Base-by-base conservation (phyloP, 2,797 vertebrate genomes). In the Tragopan temminckii region DNA sequence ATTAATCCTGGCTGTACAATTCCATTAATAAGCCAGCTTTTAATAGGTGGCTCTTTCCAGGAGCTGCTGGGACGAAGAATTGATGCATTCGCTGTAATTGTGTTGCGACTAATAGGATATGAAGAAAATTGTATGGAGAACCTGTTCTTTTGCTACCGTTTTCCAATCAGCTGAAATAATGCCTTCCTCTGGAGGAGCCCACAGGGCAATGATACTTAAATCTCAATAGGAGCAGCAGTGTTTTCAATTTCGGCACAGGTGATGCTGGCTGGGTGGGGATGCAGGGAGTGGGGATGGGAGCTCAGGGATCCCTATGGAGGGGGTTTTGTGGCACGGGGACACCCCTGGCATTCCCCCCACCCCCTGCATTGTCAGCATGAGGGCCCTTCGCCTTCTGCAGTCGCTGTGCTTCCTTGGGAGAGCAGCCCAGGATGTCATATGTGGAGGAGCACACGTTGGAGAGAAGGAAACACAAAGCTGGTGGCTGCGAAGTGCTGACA, bases 1-100 rank as follows among this genome's bases (percentile, higher is more conserved):
- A 98, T 98, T 98, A 98, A 98, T 98, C 97, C 97, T 97, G 96
- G 95, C 94, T 97, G 96, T 98, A 97, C 97, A 95, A 98, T 98
- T 98, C 97, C 97, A 97, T 98, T 98, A 98, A 98, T 98, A 98
- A 98, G 93, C 74, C 93, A 63, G 93, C 94, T 97, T 98, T 97
- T 97, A 98, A 98, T 98, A 98, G 97, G 98, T 90, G 95, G 92
- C 95, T 96, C 95, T 94, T 95, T 97, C 96, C 90, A 84, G 88
- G 96, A 95, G 97, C 96, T 92, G 97, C 96, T 93, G 96, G 97
- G 95, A 94, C 90, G 90, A 91, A 96, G 96, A 98, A 97, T 97
- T 97, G 97, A 98, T 98, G 97, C 88, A 97, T 98, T 97, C 96
- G 80, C 95, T 95, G 93, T 97, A 97, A 98, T 97, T 98, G 97